A percentile compares a stretch with the other conserved stretches of the same genome.
These are phyloP conservation scores for Chaetophractus vellerosus DNA, from an alignment of 2,797 vertebrate species.

Conservation along the genomic window DNA sequence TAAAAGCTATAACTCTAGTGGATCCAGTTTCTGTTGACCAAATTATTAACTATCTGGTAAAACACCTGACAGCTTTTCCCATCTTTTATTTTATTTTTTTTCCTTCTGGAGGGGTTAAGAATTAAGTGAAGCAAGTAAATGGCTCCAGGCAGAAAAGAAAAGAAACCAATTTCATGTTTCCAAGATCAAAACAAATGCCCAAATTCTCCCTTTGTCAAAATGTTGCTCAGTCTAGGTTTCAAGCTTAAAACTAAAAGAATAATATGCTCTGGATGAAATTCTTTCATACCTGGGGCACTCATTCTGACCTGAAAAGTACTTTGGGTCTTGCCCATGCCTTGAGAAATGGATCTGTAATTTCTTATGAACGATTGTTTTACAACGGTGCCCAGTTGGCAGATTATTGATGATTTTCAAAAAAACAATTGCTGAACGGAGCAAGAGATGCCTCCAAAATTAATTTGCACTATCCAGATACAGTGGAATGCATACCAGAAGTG, in stretches of 20 bases:
- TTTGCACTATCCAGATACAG: background rate
- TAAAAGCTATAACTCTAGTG: background rate
- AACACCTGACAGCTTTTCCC: background rate
- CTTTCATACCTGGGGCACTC: background rate
- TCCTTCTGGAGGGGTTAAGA: background rate
- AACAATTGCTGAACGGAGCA: background rate
- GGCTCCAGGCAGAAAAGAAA: background rate
- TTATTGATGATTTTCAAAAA: background rate
- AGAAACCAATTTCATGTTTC: background rate
- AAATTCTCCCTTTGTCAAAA: slow-evolving; percentile 1
- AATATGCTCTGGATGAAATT: slow-evolving; percentile 2
- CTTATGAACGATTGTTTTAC: background rate
- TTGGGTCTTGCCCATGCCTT: background rate
- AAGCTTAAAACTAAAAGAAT: background rate
- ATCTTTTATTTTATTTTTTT: background rate
- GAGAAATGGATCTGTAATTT: background rate
- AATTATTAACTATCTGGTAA: background rate
- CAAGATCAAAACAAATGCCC: background rate
- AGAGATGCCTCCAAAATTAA: background rate
- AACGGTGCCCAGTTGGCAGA: background rate
- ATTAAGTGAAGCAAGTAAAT: background rate
- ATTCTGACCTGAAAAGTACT: background rate
- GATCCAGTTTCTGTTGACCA: background rate
- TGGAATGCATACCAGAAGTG: background rate
- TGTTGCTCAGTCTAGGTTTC: background rate